phyloP scores from a whole-genome alignment of 1,140 invertebrate genomes.

The Temnothorax curvispinosus region DNA sequence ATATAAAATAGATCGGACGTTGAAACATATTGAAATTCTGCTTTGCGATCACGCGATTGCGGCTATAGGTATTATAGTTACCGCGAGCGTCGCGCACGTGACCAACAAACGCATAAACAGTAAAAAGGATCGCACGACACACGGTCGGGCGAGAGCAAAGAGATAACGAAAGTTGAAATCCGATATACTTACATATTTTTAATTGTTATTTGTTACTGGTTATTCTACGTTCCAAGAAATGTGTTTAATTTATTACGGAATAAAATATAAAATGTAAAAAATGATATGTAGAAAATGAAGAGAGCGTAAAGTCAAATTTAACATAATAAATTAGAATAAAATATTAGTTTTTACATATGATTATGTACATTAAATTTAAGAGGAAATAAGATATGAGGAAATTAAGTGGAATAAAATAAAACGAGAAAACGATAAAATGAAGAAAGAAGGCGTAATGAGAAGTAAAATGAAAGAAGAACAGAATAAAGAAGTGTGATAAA shows the following conservation, averaged over 20 bases:
- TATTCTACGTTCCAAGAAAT: background rate
- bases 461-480: background rate
- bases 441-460: background rate
- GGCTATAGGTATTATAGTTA: background rate
- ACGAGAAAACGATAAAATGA: background rate
- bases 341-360: background rate
- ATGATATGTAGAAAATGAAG: background rate
- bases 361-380: background rate
- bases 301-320: background rate
- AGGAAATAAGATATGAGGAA: background rate
- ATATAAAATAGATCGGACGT: background rate
- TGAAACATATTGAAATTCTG: background rate
- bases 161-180: slow-evolving; percentile 6
- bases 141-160: background rate
- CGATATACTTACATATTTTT: background rate
- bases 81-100: background rate
- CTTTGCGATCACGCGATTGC: background rate
- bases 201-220: background rate
- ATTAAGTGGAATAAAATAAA: background rate
- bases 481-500: background rate
- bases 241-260: background rate
- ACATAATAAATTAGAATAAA: background rate
- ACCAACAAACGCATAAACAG: background rate
- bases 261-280: background rate
- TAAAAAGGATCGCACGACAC: background rate